These are phyloP conservation scores for Nemotelus nigrinus DNA, from an alignment of 2,888 invertebrate species.

Conservation along the genomic window DNA sequence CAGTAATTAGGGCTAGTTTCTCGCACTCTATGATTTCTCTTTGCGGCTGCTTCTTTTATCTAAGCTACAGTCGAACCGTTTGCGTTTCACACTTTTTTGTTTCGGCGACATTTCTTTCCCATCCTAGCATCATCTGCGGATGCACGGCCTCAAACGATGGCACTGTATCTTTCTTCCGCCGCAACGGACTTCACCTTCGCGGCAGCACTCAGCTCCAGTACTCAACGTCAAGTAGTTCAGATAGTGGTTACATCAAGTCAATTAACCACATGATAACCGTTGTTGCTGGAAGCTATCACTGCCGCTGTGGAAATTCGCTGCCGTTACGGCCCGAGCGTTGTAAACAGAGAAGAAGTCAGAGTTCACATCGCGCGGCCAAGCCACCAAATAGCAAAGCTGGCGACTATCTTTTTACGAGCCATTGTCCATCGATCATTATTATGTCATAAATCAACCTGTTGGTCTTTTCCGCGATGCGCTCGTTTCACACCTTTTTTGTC, in stretches of 20 bases:
- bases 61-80: neutral
- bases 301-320: neutral
- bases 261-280: conserved; percentile 32
- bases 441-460: conserved; percentile 41
- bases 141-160: neutral
- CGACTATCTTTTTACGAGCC: conserved; percentile 32
- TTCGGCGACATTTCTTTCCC: conserved; percentile 13
- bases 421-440: conserved; percentile 43
- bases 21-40: conserved; percentile 14
- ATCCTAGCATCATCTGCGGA: neutral
- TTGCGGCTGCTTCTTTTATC: neutral
- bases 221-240: conserved; percentile 16
- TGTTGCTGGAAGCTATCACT: conserved; percentile 5
- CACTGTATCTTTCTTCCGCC: conserved; percentile 1
- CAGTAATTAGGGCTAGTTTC: conserved; percentile 31
- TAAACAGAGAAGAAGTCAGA: conserved; percentile 33
- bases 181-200: conserved; percentile 15
- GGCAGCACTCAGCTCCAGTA: neutral
- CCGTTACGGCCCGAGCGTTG: neutral
- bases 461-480: conserved; percentile 27
- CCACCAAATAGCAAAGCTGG: conserved; percentile 26
- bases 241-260: conserved; percentile 32
- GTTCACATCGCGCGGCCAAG: conserved; percentile 23
- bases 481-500: conserved; percentile 29
- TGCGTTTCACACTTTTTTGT: conserved; percentile 26